These are phyloP conservation scores for Prionailurus viverrinus DNA, from an alignment of 2,113 vertebrate species.

Conservation along the genomic window DNA sequence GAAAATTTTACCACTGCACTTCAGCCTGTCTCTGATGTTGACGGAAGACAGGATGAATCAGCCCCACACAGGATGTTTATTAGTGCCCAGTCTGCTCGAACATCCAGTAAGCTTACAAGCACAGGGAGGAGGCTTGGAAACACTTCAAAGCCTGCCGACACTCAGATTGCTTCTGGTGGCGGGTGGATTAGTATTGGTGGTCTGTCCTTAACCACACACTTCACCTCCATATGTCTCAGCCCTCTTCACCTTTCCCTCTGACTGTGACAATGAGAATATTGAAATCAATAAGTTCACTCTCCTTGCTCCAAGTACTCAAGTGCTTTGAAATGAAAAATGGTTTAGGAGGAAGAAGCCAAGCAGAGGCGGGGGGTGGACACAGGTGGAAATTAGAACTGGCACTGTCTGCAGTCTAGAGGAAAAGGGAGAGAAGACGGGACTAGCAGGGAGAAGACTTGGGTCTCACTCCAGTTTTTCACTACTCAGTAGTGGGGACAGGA, in stretches of 20 bases:
- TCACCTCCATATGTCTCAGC: conserved; percentile 70
- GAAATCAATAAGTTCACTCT: conserved; percentile 71
- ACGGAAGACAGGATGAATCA: conserved; percentile 37
- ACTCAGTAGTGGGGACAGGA: neutral
- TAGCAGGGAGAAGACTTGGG: accelerated
- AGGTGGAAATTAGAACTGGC: neutral
- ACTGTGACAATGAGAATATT: conserved; percentile 77
- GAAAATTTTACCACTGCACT: neutral
- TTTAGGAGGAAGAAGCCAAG: conserved; percentile 48
- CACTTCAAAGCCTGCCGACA: conserved; percentile 45
- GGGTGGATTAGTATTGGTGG: neutral
- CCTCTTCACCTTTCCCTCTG: conserved; percentile 73
- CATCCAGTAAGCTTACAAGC: neutral
- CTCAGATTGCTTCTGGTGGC: conserved; percentile 20
- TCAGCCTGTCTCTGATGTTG: neutral
- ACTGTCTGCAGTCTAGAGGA: neutral
- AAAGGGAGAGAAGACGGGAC: neutral
- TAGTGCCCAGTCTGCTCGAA: neutral
- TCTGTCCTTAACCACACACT: conserved; percentile 20
- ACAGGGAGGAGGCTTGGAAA: conserved; percentile 32
- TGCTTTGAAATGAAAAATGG: conserved; percentile 69
- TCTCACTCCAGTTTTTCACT: neutral
- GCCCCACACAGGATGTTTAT: neutral
- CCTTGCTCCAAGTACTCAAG: conserved; percentile 37
- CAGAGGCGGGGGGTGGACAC: neutral